Evolutionary conservation across 2,888 invertebrate genomes (phyloP), one percentile per base, ranked within the genome.

Genomic region (Coelogynopora nodosa): DNA sequence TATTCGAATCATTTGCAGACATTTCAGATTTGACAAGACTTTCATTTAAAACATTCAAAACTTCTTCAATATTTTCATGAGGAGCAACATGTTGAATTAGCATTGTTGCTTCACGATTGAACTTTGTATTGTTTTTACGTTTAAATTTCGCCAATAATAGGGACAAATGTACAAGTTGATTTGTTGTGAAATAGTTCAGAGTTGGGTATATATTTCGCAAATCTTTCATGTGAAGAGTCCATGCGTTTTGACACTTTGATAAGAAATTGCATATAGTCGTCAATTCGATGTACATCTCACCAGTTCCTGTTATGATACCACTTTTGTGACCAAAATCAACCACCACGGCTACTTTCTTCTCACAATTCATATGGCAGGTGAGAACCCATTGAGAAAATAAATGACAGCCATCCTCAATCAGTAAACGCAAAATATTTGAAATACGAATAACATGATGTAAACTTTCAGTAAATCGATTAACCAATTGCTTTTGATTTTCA

Each of bases 101-200:
- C 74, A 74, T 74, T 74, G 2, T 23, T 23, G 27, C 23, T 74
- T 74, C 74, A 23, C 74, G 74, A 74, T 74, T 23, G 2, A 13
- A 23, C 23, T 74, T 23, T 13, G 5, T 13, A 2, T 2, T 74
- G 27, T 74, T 26, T 74, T 5, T 26, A 26, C 27, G 23, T 2
- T 26, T 74, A 74, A 74, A 74, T 74, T 23, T 74, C 2, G 74
- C 74, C 5, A 74, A 26, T 2, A 23, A 13, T 13, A 13, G 2
- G 2, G 74, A 74, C 74, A 74, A 74, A 5, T 26, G 74, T 26
- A 74, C 23, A 13, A 74, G 23, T 74, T 74, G 74, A 74, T 26
- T 74, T 74, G 74, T 74, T 26, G 74, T 74, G 23, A 74, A 74
- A 74, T 74, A n/a, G 74, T 74, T 74, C 5, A 74, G 74, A 74